Evolutionary conservation across 2,888 invertebrate genomes (phyloP).

Genomic region (Hermaeophaga mercurialis): DNA sequence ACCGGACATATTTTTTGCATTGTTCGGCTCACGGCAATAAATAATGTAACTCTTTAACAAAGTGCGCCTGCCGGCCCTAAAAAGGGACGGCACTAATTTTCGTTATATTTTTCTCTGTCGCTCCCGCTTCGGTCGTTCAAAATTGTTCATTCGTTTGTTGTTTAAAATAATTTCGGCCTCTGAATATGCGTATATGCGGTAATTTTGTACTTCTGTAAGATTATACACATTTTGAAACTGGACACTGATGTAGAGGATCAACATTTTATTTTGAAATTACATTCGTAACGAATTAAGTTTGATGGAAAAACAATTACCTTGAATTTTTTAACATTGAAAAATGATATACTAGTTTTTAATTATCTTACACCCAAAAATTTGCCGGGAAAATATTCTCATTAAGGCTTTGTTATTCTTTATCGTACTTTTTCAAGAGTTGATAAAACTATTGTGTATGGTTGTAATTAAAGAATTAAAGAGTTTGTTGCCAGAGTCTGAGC

Average conservation of each 20-base stretch:
- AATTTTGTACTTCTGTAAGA: conserved; percentile 19
- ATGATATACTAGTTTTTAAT: too few relatives aligned
- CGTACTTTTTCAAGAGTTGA: too few relatives aligned
- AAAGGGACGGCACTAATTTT: conserved; percentile 33
- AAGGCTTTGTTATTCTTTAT: too few relatives aligned
- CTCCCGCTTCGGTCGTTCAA: conserved; percentile 22
- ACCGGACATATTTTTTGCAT: conserved; percentile 56
- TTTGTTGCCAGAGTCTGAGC: too few relatives aligned
- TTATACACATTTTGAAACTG: conserved; percentile 18
- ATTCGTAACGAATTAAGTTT: conserved; percentile 1
- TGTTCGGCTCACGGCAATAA: conserved; percentile 54
- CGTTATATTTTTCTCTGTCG: conserved; percentile 34
- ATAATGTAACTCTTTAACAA: conserved; percentile 58
- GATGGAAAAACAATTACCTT: conserved; percentile 13
- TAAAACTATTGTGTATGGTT: too few relatives aligned
- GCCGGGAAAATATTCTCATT: too few relatives aligned
- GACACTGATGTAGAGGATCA: conserved; percentile 16
- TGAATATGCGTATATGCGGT: conserved; percentile 22
- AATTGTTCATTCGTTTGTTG: conserved; percentile 23
- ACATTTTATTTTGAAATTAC: conserved; percentile 15
- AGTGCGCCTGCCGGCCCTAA: conserved; percentile 49
- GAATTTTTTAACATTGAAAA: not conserved
- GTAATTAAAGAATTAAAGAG: too few relatives aligned
- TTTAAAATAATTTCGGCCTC: conserved; percentile 22
- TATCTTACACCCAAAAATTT: too few relatives aligned